Conservation (phyloP, 2,888 invertebrate species). For the Ophioninae sp. region DNA sequence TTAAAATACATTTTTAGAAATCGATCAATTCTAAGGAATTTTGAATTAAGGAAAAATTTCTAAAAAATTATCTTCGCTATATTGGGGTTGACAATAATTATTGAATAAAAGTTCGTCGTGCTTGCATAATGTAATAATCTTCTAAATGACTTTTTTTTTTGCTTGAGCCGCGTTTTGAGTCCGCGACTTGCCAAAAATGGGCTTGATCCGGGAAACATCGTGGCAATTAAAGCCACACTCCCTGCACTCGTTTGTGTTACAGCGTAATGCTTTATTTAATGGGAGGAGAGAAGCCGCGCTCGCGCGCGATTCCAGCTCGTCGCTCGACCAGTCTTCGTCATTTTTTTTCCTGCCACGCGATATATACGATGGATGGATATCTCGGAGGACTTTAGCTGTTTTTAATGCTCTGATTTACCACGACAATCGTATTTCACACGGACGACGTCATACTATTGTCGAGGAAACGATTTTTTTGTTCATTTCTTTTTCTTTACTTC, state of each 20-base stretch:
- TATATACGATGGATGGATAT: conserved; percentile 76
- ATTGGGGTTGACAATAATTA: too few relatives aligned
- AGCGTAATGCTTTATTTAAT: conserved; percentile 80
- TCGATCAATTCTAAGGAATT: too few relatives aligned
- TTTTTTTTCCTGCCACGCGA: conserved; percentile 55
- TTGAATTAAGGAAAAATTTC: too few relatives aligned
- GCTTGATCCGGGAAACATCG: conserved; percentile 69
- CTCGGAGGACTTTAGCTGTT: conserved; percentile 78
- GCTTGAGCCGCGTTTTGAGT: conserved; percentile 54
- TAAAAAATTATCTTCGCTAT: too few relatives aligned
- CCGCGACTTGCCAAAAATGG: conserved; percentile 77
- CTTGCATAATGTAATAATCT: conserved; percentile 27
- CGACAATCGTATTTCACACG: conserved; percentile 76
- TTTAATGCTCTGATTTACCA: conserved; percentile 80
- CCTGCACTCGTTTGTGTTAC: conserved; percentile 67
- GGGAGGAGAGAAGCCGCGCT: conserved; percentile 67
- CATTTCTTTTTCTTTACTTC: neutral
- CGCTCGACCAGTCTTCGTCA: conserved; percentile 27
- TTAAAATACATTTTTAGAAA: too few relatives aligned
- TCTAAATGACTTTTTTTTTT: conserved; percentile 17
- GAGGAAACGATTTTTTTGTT: neutral
- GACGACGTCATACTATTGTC: conserved; percentile 72
- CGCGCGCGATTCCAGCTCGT: conserved; percentile 9
- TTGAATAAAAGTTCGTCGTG: neutral
- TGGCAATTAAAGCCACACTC: conserved; percentile 76